These are phyloP conservation scores for Ambastaia sidthimunki DNA, from an alignment of 2,797 vertebrate species.

Conservation along the genomic window DNA sequence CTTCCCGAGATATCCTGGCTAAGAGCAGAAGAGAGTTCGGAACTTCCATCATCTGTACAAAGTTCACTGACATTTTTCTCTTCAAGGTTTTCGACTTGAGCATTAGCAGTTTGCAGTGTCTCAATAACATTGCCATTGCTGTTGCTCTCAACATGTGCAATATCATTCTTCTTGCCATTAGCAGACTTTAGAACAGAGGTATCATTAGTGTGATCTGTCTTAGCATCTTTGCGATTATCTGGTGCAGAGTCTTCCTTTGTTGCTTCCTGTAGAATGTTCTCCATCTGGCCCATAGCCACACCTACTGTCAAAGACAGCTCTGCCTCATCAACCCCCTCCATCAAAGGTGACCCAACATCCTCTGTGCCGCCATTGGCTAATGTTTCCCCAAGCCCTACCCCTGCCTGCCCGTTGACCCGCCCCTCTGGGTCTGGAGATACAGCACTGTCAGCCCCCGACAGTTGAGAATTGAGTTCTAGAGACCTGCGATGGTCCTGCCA, in stretches of 20 bases:
- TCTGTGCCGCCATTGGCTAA: constrained; percentile 46
- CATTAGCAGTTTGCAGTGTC: constrained; percentile 40
- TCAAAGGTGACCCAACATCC: constrained; percentile 44
- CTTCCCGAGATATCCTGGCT: constrained; percentile 40
- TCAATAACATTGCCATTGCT: constrained; percentile 49
- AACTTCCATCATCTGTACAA: constrained; percentile 28
- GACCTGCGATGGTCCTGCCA: constrained; percentile 97
- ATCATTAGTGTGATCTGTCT: constrained; percentile 46
- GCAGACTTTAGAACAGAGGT: constrained; percentile 39
- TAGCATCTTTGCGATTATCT: constrained; percentile 54
- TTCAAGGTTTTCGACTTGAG: constrained; percentile 56
- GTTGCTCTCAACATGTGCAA: constrained; percentile 1
- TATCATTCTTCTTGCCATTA: constrained; percentile 55
- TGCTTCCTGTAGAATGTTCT: constrained; percentile 95
- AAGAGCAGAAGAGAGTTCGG: constrained; percentile 22
- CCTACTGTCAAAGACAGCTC: constrained; percentile 90
- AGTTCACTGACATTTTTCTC: constrained; percentile 32
- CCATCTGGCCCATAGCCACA: constrained; percentile 91
- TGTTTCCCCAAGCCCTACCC: constrained; percentile 69
- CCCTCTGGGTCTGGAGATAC: constrained; percentile 70
- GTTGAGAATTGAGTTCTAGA: constrained; percentile 88
- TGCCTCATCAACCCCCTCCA: constrained; percentile 66
- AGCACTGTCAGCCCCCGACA: constrained; percentile 75
- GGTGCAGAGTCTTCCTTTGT: constrained; percentile 83
- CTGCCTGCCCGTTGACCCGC: constrained; percentile 58